Conservation (phyloP, 2,113 vertebrate genomes). For the Heterocephalus glaber region DNA sequence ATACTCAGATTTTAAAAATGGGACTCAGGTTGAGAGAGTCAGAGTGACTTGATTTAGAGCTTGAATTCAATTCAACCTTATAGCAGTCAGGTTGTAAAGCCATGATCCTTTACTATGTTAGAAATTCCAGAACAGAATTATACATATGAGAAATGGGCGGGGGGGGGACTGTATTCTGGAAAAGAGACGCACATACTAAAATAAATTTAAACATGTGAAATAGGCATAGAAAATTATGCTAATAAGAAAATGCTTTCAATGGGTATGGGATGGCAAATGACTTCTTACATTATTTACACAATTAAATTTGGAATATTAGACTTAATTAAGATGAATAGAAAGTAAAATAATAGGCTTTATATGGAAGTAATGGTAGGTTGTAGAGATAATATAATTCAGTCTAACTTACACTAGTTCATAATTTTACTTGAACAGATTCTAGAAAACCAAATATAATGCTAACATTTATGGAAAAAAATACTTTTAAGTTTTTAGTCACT, state of each 20-base stretch:
- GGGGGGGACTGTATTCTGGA: not conserved
- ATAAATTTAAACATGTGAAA: not conserved
- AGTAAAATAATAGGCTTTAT: conserved; percentile 58
- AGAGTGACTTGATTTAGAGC: not conserved
- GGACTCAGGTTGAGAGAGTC: not conserved
- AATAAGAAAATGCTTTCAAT: not conserved
- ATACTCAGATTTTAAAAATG: conserved; percentile 7
- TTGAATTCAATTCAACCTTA: not conserved
- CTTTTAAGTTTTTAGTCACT: conserved; percentile 22
- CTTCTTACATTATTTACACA: conserved; percentile 49
- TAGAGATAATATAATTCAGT: conserved; percentile 46
- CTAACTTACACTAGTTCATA: conserved; percentile 22
- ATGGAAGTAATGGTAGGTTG: conserved; percentile 39
- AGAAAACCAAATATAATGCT: conserved; percentile 28
- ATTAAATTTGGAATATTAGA: conserved; percentile 54
- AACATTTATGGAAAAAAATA: conserved; percentile 40
- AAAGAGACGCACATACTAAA: not conserved
- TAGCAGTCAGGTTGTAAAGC: not conserved
- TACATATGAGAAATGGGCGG: not conserved
- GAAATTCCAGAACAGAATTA: not conserved
- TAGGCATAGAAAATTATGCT: not conserved
- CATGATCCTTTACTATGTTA: not conserved
- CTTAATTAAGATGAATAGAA: conserved; percentile 66
- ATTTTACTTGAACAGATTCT: conserved; percentile 61
- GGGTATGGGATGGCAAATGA: not conserved